Conservation (phyloP, 2,888 invertebrate genomes). For the Microctonus hyperodae region DNA sequence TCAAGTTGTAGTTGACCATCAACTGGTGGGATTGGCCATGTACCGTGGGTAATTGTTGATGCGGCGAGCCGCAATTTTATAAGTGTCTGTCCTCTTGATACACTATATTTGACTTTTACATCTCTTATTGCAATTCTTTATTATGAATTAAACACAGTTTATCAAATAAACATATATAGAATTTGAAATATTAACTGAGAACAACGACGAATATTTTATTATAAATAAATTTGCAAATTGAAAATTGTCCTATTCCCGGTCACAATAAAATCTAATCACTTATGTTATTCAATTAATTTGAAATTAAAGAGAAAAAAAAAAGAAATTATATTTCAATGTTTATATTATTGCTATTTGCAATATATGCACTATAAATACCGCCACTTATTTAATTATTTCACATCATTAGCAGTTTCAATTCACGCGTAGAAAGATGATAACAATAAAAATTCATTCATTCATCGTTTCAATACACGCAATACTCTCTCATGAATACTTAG, state of each 20-base stretch:
- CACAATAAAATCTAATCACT: constrained; percentile 5
- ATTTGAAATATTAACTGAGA: constrained; percentile 30
- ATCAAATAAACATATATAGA: constrained; percentile 31
- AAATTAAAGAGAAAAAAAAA: too few relatives aligned
- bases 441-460: constrained; percentile 30
- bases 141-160: constrained; percentile 40
- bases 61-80: constrained; percentile 25
- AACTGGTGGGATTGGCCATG: constrained; percentile 48
- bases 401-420: not conserved
- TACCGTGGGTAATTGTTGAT: constrained; percentile 44
- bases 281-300: not conserved
- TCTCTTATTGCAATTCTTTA: constrained; percentile 41
- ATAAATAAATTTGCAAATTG: constrained; percentile 10
- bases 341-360: not conserved
- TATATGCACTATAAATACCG: not conserved
- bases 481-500: constrained; percentile 24
- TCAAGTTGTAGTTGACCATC: constrained; percentile 54
- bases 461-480: not conserved
- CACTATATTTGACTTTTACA: constrained; percentile 48
- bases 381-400: not conserved
- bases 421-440: not conserved
- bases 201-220: constrained; percentile 27
- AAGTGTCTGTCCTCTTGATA: constrained; percentile 49
- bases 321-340: not conserved
- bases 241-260: not conserved